Base-by-base conservation (phyloP, 2,113 vertebrate genomes). In the Sebastes fasciatus region DNA sequence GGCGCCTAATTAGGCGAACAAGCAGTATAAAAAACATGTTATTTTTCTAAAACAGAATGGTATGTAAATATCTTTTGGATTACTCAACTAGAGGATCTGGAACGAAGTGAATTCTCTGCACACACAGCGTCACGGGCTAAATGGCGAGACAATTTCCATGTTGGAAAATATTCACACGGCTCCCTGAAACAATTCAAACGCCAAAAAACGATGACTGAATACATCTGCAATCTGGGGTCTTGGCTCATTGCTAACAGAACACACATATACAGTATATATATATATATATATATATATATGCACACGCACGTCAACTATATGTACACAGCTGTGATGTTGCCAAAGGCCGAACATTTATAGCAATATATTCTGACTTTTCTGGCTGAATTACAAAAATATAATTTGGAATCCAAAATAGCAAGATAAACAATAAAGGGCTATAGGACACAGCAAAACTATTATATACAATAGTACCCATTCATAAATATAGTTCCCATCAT, bases 161-260 rank as follows among this genome's bases (percentile, higher is more conserved):
- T 26, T 43, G 23, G 48, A 62, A 77, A 71, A 64, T 7, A 48
- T 65, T 70, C 40, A 55, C 43, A 76, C 54, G 40, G 63, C 69
- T 84, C 21, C 21, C 48, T 48, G 17, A 74, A 57, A 49, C 9
- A 51, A 55, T 19, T 75, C 21, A 71, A 78, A 72, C 40, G 13
- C 26, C 62, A 51, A 54, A 42, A 54, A 46, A 45, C 4, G 6
- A 67, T 17, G 58, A 72, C 34, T 40, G 58, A 71, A 57, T 26
- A 65, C 21, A 78, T 68, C 58, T 23, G 65, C 55, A 52, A n/a
- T 57, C 21, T 6, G 19, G 55, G 21, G n/a, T 81, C 40, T 78
- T 70, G 70, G 57, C 70, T 78, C 42, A 61, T 10, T 73, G 51
- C n/a, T 76, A 72, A 67, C 17, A 55, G 43, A 45, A 65, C 66